These are phyloP conservation scores for Sapajus apella DNA, from an alignment of 2,113 vertebrate genomes.

Conservation along the genomic window DNA sequence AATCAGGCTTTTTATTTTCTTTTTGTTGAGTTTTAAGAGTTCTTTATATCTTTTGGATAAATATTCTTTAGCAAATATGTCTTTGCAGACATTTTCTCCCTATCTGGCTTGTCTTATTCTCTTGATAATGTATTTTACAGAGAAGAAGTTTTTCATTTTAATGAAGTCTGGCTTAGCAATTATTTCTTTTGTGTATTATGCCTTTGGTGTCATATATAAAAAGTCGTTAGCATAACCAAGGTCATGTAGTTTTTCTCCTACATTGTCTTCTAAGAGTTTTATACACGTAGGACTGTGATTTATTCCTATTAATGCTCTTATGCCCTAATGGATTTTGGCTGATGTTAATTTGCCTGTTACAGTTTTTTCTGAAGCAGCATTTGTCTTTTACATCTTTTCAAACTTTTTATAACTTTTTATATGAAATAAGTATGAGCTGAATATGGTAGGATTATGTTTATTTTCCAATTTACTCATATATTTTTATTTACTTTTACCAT, in stretches of 20 bases:
- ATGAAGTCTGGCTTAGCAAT: not conserved
- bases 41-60: not conserved
- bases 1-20: not conserved
- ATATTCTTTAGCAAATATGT: not conserved
- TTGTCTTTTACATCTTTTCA: not conserved
- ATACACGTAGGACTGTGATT: not conserved
- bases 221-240: not conserved
- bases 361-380: not conserved
- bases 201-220: not conserved
- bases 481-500: not conserved
- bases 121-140: not conserved
- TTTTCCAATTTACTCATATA: not conserved
- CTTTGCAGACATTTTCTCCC: not conserved
- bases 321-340: not conserved
- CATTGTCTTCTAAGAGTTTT: not conserved
- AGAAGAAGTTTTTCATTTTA: not conserved
- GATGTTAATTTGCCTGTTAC: not conserved
- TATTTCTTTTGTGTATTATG: not conserved
- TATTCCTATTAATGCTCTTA: not conserved
- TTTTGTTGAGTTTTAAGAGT: not conserved
- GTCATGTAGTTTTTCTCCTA: not conserved
- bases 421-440: not conserved
- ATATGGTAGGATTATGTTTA: not conserved
- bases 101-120: not conserved
- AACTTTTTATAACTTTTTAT: not conserved